Conservation (phyloP, 2,888 invertebrate species). For the Trichogramma dendrolimi region DNA sequence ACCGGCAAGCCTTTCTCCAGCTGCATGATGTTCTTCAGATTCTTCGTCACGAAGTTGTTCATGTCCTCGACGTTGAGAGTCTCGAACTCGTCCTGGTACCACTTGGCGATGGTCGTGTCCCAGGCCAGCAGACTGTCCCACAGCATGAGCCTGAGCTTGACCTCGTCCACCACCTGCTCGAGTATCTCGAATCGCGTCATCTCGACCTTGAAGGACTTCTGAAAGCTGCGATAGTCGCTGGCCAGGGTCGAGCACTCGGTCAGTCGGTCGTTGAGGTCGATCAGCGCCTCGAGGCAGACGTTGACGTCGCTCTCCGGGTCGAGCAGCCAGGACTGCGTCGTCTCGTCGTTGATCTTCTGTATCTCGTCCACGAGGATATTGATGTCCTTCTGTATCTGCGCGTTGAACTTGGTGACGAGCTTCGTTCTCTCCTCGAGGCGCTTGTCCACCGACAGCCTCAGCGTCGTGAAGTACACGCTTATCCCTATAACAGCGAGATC, state of each 20-base stretch:
- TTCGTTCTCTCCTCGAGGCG: constrained; percentile 66
- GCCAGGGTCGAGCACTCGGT: constrained; percentile 64
- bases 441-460: constrained; percentile 69
- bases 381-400: constrained; percentile 75
- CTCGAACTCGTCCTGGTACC: constrained; percentile 64
- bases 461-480: constrained; percentile 59
- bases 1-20: constrained; percentile 79
- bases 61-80: constrained; percentile 72
- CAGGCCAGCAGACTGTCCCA: constrained; percentile 78
- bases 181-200: constrained; percentile 77
- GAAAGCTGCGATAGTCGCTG: constrained; percentile 72
- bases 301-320: constrained; percentile 68
- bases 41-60: constrained; percentile 62
- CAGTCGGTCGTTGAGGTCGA: constrained; percentile 63
- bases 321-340: constrained; percentile 68
- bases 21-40: constrained; percentile 69
- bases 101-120: constrained; percentile 63
- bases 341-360: constrained; percentile 68
- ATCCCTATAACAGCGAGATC: constrained; percentile 50
- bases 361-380: constrained; percentile 69
- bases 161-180: constrained; percentile 74
- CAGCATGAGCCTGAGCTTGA: constrained; percentile 72
- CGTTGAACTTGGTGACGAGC: constrained; percentile 68
- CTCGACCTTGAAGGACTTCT: constrained; percentile 82
- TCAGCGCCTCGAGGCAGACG: constrained; percentile 63